Evolutionary conservation across 2,888 invertebrate genomes (phyloP), one percentile per base, ranked within the genome.

Genomic region (Lasioglossum pauxillum): DNA sequence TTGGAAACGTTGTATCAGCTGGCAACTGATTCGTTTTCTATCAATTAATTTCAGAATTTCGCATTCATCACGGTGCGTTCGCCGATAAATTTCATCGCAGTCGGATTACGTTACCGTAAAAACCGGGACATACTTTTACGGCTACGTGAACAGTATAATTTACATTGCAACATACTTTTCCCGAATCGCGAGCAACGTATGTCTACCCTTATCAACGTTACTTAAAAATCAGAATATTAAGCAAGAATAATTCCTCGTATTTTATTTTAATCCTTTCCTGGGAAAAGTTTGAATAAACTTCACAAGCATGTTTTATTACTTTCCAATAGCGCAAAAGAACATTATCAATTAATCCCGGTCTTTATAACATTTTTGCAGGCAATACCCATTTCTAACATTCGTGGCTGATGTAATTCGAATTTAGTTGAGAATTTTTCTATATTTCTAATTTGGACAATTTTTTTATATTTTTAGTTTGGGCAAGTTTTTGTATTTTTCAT

Each of bases 1-100:
- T 75, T 64, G 84, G 14, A 57, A 41, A 60, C 76, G 57, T 78
- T 46, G 77, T 84, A 79, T 80, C 84, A 38, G 27, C 57, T 44
- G 76, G 80, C 85, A 49, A 69, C 76, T 80, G 85, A 85, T 85
- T 77, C 72, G 74, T 75, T 84, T 84, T 84, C 84, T 80, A 60
- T 80, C 80, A 75, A 84, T 85, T 84, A 85, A 84, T 80, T 84
- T 77, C 46, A n/a, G 38, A 67, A 84, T 84, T 53, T 77, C 60
- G 46, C 27, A 77, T 84, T 85, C 80, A 77, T 80, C 71, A n/a
- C 23, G 57, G 14, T 64, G 16, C 31, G 53, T 5, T 69, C 57
- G 41, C 23, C 64, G 19, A 84, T 80, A 80, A 84, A 84, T 85
- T 53, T 57, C 73, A n/a, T 10, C n/a, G 60, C 46, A 75, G 64